Conservation (phyloP, 1,140 invertebrate genomes). For the Protaetia brevitarsis region DNA sequence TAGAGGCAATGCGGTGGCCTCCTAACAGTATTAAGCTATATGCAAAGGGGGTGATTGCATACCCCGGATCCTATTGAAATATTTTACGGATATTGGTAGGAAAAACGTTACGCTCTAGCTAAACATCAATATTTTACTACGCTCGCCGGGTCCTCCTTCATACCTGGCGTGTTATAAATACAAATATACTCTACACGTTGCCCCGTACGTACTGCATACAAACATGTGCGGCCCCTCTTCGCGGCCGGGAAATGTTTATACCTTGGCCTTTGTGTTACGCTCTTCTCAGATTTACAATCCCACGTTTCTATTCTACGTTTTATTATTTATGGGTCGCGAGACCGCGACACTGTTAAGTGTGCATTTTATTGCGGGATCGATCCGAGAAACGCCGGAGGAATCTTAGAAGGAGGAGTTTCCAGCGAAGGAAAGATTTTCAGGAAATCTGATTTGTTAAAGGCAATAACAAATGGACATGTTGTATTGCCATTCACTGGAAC, state of each 20-base stretch:
- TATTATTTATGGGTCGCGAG: conserved; percentile 14
- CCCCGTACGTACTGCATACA: not conserved
- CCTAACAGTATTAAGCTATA: conserved; percentile 16
- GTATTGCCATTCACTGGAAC: too few species aligned
- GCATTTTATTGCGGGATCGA: not conserved
- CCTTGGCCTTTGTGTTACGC: not conserved
- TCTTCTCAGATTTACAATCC: conserved; percentile 9
- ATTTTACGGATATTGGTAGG: conserved; percentile 18
- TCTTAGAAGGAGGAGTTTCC: too few species aligned
- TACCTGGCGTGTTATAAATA: conserved; percentile 1
- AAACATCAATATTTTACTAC: conserved; percentile 18
- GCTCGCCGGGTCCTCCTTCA: not conserved
- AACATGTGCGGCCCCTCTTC: not conserved
- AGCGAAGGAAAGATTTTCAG: too few species aligned
- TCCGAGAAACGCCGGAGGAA: not conserved
- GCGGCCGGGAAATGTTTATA: not conserved
- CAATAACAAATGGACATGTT: too few species aligned
- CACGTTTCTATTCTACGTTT: conserved; percentile 1
- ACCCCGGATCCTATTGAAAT: conserved; percentile 9
- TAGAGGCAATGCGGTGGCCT: conserved; percentile 28
- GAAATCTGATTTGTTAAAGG: too few species aligned
- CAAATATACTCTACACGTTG: not conserved
- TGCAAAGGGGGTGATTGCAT: conserved; percentile 17
- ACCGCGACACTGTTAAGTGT: conserved; percentile 13
- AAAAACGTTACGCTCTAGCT: conserved; percentile 14